Evolutionary conservation across 2,797 vertebrate genomes (phyloP), one percentile per base, ranked within the genome.

Genomic region (Enteromius treurensis): DNA sequence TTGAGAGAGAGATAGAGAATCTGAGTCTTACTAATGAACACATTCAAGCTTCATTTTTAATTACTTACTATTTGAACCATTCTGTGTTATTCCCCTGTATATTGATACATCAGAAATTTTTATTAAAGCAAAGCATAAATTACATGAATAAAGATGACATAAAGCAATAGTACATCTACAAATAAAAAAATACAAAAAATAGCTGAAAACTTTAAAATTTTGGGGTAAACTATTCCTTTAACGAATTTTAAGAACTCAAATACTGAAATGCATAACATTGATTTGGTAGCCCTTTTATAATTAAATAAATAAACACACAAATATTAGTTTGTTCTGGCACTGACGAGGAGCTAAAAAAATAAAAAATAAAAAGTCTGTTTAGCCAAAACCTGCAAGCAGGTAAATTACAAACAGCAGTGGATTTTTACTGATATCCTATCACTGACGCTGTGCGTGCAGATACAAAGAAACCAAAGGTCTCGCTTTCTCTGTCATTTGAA

Each of bases 361-460:
- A 70, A 70, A 11, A 70, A 47, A 3, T 4, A 37, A 42, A 69
- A 87, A 26, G 89, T 69, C 88, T 84, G 53, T 82, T 65, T 86
- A 49, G 88, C 89, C 90, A 90, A 89, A 92, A 87, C 86, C 86
- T 84, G n/a, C n/a, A 34, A 19, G 83, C 83, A 88, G 81, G 88
- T 89, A 93, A 92, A 93, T 92, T 91, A 90, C 84, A 93, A 92
- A 92, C 92, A 92, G 91, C 91, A 85, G 92, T 86, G 80, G 37
- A 53, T 69, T 90, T 86, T 86, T 88, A 68, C 69, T 93, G 91
- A 94, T 94, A 92, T 92, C 67, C 87, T 87, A 92, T 94, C 92
- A 83, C 81, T 86, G 87, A 83, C 84, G 75, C 89, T 75, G 89
- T 90, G 87, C 85, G 82, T 84, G 88, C 90, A 88, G 77, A 84